Percentiles rank a stretch among this genome's conserved stretches.
phyloP scores from a whole-genome alignment of 2,797 vertebrate genomes.

The Nasua narica region DNA sequence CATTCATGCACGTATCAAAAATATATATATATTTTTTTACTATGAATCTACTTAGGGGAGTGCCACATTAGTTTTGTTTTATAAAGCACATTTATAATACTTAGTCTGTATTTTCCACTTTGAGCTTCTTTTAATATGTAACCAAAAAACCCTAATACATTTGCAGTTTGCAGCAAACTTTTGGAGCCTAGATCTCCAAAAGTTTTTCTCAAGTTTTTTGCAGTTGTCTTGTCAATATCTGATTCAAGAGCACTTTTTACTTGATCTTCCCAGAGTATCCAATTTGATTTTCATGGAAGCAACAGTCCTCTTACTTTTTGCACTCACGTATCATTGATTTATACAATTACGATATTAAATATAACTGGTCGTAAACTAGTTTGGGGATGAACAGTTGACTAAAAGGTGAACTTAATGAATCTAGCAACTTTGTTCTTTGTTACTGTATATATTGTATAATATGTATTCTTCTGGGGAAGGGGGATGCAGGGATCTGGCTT shows the following conservation, averaged over 20 bases:
- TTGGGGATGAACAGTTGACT: background rate
- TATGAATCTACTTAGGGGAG: background rate
- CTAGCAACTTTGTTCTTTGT: background rate
- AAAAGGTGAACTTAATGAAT: conserved; percentile 20
- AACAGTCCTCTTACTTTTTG: background rate
- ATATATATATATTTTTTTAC: background rate
- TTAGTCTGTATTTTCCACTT: background rate
- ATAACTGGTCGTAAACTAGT: background rate
- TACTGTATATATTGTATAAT: background rate
- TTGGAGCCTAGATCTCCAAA: background rate
- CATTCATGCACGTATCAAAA: background rate
- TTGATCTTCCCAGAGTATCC: background rate
- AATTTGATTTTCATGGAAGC: background rate
- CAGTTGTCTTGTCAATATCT: background rate
- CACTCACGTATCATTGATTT: background rate
- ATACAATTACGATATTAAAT: background rate
- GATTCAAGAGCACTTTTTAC: background rate
- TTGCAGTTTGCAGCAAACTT: too few relatives aligned
- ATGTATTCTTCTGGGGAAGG: background rate
- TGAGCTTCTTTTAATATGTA: conserved; percentile 13
- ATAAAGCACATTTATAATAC: background rate
- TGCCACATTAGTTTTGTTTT: background rate
- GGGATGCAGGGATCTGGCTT: background rate
- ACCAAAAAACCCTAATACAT: background rate
- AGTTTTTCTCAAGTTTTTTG: background rate